phyloP scores from a whole-genome alignment of 2,888 invertebrate species.

The Brenthis ino region DNA sequence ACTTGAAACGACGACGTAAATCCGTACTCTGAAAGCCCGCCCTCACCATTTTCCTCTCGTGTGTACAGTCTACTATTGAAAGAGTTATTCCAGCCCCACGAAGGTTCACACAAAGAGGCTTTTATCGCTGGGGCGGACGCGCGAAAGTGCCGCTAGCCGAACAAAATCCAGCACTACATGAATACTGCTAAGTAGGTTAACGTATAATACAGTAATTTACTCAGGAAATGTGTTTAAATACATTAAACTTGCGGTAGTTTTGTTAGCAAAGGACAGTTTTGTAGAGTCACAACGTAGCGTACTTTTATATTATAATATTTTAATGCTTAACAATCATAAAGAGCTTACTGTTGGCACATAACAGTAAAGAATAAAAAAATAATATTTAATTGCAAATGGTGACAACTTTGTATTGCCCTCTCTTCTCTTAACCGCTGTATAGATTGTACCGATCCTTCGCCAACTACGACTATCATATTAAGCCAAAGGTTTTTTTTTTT shows the following conservation, averaged over 20 bases:
- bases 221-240: constrained; percentile 18
- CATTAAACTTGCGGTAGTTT: background rate
- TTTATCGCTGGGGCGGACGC: constrained; percentile 63
- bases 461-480: too few species aligned
- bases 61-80: constrained; percentile 64
- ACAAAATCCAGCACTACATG: constrained; percentile 64
- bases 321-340: background rate
- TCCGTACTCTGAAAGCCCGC: constrained; percentile 42
- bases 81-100: constrained; percentile 57
- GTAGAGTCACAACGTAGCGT: background rate
- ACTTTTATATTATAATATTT: background rate
- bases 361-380: background rate
- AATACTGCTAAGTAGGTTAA: constrained; percentile 54
- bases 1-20: constrained; percentile 38
- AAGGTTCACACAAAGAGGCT: constrained; percentile 69
- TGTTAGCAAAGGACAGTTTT: background rate
- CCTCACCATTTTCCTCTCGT: constrained; percentile 46
- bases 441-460: too few species aligned
- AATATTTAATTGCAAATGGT: too few species aligned
- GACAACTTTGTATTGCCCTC: too few species aligned
- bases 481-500: too few species aligned
- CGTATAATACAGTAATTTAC: constrained; percentile 27
- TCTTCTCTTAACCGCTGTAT: too few species aligned
- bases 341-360: background rate
- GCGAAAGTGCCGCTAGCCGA: constrained; percentile 51